Evolutionary conservation across 2,888 invertebrate genomes (phyloP).

Genomic region (Pyrochroa serraticornis): DNA sequence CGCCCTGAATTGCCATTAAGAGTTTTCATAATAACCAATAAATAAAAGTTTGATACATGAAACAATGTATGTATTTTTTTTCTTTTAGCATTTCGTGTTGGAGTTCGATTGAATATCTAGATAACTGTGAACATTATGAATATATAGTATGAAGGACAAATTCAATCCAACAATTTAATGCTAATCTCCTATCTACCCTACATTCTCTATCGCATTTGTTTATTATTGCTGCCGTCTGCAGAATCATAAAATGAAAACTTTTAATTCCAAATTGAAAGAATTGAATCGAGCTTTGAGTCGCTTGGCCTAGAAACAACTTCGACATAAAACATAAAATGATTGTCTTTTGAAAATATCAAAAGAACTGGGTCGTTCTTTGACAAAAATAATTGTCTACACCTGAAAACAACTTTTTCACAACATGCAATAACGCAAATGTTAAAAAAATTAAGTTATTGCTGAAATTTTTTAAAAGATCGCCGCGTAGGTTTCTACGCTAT

Average conservation of each 20-base stretch:
- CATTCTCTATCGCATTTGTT: conserved; percentile 14
- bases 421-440: conserved; percentile 3
- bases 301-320: too few relatives aligned
- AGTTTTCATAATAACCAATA: conserved; percentile 10
- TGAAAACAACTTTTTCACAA: too few relatives aligned
- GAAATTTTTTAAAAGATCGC: conserved; percentile 16
- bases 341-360: too few relatives aligned
- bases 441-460: conserved; percentile 17
- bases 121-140: conserved; percentile 24
- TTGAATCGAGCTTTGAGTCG: too few relatives aligned
- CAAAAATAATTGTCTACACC: neutral
- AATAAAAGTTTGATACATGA: conserved; percentile 11
- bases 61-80: conserved; percentile 12
- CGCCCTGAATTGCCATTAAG: conserved; percentile 3
- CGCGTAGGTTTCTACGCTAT: conserved; percentile 18
- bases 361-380: too few relatives aligned
- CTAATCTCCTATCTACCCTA: conserved; percentile 31
- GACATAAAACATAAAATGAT: too few relatives aligned
- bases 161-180: conserved; percentile 31
- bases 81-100: conserved; percentile 24
- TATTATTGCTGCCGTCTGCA: neutral
- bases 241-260: neutral
- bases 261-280: too few relatives aligned
- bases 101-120: conserved; percentile 27
- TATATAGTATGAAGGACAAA: conserved; percentile 32